phyloP scores from a whole-genome alignment of 2,113 vertebrate species.

The Leptobrachium leishanense region DNA sequence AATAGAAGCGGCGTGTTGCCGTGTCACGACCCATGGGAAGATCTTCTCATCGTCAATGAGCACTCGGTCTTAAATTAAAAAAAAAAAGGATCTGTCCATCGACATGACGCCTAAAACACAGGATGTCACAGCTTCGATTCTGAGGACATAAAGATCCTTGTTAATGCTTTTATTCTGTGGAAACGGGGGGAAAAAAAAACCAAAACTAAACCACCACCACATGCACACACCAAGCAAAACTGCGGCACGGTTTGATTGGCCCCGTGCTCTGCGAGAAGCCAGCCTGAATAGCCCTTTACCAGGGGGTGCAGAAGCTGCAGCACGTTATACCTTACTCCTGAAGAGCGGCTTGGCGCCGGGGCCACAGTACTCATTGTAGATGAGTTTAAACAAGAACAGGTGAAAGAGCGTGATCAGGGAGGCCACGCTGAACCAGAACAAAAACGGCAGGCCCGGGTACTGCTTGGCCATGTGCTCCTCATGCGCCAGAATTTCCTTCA shows the following conservation, averaged over 20 bases:
- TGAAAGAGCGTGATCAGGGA: constrained; percentile 97
- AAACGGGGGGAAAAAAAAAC: background rate
- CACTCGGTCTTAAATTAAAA: too few species aligned
- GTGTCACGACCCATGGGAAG: too few species aligned
- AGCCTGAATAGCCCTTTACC: constrained; percentile 13
- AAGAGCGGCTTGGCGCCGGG: constrained; percentile 95
- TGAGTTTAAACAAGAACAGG: constrained; percentile 98
- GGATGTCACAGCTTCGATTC: background rate
- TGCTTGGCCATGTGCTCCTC: constrained; percentile 98
- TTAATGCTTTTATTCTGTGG: constrained; percentile 20
- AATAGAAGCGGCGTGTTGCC: too few species aligned
- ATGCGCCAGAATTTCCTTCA: constrained; percentile 92
- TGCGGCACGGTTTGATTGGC: background rate
- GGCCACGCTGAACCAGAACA: constrained; percentile 98
- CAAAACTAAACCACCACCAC: constrained; percentile 16
- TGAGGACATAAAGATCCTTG: background rate
- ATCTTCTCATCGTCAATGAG: too few species aligned
- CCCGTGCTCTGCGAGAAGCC: constrained; percentile 31
- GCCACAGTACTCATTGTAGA: constrained; percentile 98
- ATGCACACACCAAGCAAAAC: constrained; percentile 29
- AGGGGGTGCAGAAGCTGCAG: constrained; percentile 17
- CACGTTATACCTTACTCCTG: constrained; percentile 91
- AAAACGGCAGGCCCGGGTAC: constrained; percentile 91
- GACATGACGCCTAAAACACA: too few species aligned
- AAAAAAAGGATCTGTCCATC: too few species aligned